Evolutionary conservation across 2,888 invertebrate species (phyloP).

Genomic region (Dasysyrphus tricinctus): DNA sequence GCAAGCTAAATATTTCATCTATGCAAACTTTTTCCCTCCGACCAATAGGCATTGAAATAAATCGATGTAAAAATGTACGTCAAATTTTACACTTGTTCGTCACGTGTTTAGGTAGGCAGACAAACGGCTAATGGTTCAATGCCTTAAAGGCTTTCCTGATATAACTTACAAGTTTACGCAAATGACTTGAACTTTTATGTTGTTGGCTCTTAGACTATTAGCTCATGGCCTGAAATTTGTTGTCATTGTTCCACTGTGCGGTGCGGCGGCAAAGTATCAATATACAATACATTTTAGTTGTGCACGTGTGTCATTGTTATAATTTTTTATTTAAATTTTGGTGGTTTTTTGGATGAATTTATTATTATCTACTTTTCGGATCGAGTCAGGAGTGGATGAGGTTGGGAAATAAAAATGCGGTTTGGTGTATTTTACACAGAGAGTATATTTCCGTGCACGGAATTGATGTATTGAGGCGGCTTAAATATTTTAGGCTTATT

Average conservation of each 20-base stretch:
- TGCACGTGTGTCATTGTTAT: conserved; percentile 19
- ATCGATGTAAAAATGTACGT: too few relatives aligned
- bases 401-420: background rate
- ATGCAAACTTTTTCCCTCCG: too few relatives aligned
- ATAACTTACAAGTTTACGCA: too few relatives aligned
- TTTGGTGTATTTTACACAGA: background rate
- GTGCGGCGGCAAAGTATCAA: background rate
- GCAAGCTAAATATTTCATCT: too few relatives aligned
- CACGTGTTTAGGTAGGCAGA: too few relatives aligned
- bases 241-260: background rate
- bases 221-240: too few relatives aligned
- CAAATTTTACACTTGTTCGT: too few relatives aligned
- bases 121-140: too few relatives aligned
- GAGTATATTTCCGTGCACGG: background rate
- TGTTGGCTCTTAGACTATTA: too few relatives aligned
- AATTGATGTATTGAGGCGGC: background rate
- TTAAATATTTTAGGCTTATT: background rate
- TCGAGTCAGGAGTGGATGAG: background rate
- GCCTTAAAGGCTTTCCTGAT: too few relatives aligned
- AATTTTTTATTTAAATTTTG: conserved; percentile 11
- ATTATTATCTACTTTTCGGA: background rate
- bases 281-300: background rate
- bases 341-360: conserved; percentile 5
- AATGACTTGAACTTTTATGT: too few relatives aligned
- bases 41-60: too few relatives aligned